A percentile compares a stretch with the other conserved stretches of the same genome.
phyloP scores from a whole-genome alignment of 2,888 invertebrate genomes.

The Spatulosminthurus flaviceps region DNA sequence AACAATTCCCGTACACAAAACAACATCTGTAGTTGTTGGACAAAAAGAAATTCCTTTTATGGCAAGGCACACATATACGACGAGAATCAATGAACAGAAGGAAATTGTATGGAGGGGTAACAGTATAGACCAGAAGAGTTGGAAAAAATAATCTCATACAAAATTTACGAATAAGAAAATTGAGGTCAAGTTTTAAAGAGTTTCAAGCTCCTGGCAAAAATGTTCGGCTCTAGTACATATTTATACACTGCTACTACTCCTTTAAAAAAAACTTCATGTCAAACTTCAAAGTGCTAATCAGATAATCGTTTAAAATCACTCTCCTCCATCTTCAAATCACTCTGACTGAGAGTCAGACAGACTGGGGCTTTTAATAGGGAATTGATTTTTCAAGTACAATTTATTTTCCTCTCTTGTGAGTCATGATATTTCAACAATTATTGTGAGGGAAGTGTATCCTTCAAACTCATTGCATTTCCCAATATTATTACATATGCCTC shows the following conservation, averaged over 20 bases:
- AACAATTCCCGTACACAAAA: no score
- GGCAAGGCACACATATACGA: no score
- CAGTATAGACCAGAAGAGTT: not conserved
- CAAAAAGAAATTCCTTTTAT: conserved; percentile 13
- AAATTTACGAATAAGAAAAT: conserved; percentile 5
- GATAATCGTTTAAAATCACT: not conserved
- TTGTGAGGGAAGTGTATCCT: not conserved
- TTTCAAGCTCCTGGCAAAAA: no score
- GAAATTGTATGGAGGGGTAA: not conserved
- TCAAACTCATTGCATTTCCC: not conserved
- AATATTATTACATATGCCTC: no score
- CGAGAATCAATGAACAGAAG: not conserved
- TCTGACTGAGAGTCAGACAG: no score
- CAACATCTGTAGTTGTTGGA: not conserved
- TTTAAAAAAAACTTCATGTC: not conserved
- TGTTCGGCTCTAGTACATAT: no score
- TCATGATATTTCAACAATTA: not conserved
- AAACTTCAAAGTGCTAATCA: not conserved
- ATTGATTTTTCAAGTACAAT: no score
- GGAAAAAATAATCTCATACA: not conserved
- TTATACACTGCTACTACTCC: no score
- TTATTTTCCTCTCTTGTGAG: no score
- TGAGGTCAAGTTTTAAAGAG: conserved; percentile 18
- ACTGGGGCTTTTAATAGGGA: no score
- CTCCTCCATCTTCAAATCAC: no score